phyloP scores from a whole-genome alignment of 2,113 vertebrate genomes.

The Cephalopterus ornatus region DNA sequence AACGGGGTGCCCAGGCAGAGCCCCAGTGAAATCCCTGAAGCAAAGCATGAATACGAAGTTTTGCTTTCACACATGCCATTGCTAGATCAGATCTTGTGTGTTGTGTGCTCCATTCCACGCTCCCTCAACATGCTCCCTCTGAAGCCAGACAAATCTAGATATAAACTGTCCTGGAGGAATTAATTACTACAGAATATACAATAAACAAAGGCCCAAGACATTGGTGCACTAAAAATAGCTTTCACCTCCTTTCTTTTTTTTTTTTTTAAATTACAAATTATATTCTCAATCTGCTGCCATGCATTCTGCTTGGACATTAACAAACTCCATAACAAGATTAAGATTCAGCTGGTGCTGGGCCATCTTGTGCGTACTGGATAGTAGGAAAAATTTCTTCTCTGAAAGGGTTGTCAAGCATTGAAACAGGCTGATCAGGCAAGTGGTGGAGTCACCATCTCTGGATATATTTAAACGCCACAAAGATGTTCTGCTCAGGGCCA shows the following conservation, averaged over 20 bases:
- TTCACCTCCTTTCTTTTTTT: background rate
- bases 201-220: background rate
- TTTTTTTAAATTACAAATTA: background rate
- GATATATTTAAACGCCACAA: background rate
- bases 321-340: background rate
- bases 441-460: background rate
- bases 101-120: background rate
- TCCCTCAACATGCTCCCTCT: background rate
- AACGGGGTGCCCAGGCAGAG: slow-evolving; percentile 23
- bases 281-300: background rate
- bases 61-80: background rate
- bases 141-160: background rate
- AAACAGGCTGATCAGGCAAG: background rate
- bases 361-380: background rate
- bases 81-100: slow-evolving; percentile 13
- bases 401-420: background rate
- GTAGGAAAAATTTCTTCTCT: background rate
- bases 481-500: background rate
- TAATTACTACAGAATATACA: background rate
- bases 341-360: background rate
- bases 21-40: background rate
- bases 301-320: background rate
- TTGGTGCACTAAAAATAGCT: background rate
- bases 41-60: background rate
- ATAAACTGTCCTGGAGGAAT: slow-evolving; percentile 11